Evolutionary conservation across 2,113 vertebrate species (phyloP).

Genomic region (Acanthisitta chloris): DNA sequence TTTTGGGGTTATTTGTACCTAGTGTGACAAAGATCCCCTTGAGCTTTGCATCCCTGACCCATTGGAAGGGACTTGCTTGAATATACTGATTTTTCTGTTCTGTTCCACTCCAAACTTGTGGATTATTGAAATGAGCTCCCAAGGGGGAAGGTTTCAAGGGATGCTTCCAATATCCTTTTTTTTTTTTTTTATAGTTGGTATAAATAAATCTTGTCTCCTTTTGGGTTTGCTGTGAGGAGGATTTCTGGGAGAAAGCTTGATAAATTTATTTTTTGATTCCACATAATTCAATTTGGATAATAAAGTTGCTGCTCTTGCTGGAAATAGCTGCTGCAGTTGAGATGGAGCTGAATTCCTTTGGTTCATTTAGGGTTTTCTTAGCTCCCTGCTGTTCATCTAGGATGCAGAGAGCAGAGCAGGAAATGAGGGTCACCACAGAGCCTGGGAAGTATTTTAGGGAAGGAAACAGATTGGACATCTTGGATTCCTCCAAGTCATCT

Average conservation of each 20-base stretch:
- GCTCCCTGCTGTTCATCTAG: neutral
- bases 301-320: neutral
- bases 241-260: neutral
- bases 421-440: neutral
- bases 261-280: neutral
- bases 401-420: neutral
- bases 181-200: neutral
- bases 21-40: neutral
- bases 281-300: neutral
- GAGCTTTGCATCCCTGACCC: neutral
- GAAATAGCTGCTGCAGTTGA: neutral
- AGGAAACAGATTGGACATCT: neutral
- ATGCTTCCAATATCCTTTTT: neutral
- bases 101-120: neutral
- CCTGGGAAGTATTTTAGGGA: neutral
- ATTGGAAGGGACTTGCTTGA: fast-evolving
- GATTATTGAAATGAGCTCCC: neutral
- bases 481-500: neutral
- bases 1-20: neutral
- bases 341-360: neutral
- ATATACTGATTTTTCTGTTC: neutral
- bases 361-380: neutral
- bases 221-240: neutral
- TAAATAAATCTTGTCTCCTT: neutral
- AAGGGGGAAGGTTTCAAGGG: neutral